A percentile compares a stretch with the other conserved stretches of the same genome.
Evolutionary conservation across 2,113 vertebrate species (phyloP).

Genomic region (Psammodynastes pulverulentus): DNA sequence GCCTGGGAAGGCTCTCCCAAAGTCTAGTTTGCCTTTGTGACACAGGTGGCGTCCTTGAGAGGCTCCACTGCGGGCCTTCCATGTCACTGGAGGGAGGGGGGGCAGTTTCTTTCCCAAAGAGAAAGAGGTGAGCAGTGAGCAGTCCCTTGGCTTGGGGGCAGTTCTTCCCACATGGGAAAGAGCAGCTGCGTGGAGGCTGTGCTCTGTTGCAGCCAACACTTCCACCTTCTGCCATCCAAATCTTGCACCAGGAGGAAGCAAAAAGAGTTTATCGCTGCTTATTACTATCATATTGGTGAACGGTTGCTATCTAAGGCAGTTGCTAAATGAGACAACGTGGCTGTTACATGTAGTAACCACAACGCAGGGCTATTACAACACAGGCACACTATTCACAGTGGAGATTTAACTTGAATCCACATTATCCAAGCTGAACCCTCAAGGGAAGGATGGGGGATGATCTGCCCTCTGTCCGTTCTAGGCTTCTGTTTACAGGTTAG

Average conservation of each 20-base stretch:
- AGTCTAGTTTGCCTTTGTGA: not conserved
- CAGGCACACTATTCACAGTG: not conserved
- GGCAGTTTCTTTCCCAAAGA: not conserved
- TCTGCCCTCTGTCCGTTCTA: not conserved
- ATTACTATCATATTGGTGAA: not conserved
- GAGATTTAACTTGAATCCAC: not conserved
- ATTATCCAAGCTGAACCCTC: not conserved
- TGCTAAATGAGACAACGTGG: not conserved
- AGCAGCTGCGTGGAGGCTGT: not conserved
- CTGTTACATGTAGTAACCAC: not conserved
- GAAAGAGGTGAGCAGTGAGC: not conserved
- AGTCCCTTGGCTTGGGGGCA: not conserved
- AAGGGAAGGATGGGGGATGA: not conserved
- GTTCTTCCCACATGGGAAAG: not conserved
- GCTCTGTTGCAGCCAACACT: not conserved
- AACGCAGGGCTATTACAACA: not conserved
- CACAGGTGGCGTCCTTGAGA: not conserved
- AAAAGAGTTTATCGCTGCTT: not conserved
- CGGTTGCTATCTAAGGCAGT: not conserved
- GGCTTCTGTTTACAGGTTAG: not conserved
- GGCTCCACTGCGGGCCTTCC: no score
- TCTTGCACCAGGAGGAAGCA: not conserved
- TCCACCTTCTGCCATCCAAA: not conserved
- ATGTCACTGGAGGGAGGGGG: not conserved
- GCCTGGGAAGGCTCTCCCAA: not conserved